These are phyloP conservation scores for Ramphastos sulfuratus DNA, from an alignment of 2,113 vertebrate species.

Conservation along the genomic window DNA sequence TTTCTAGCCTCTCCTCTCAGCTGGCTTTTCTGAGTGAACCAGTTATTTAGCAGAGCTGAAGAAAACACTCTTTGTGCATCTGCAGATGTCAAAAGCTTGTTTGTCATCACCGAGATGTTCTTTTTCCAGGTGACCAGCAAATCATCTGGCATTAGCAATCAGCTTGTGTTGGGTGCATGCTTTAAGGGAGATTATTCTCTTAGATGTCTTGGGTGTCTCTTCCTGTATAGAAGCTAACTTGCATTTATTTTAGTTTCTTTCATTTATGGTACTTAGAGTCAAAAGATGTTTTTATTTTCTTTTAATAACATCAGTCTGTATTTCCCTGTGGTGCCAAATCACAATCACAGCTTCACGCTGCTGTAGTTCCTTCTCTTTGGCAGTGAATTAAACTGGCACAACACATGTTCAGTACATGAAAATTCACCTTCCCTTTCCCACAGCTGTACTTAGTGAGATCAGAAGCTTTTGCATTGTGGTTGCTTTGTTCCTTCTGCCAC, in stretches of 20 bases:
- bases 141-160: not conserved
- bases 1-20: not conserved
- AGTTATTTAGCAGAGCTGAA: slow-evolving; percentile 18
- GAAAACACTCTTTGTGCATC: slow-evolving; percentile 9
- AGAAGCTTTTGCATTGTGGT: not conserved
- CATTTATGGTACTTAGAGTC: not conserved
- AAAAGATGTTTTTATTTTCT: not conserved
- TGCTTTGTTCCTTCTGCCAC: not conserved
- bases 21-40: not conserved
- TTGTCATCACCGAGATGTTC: not conserved
- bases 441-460: not conserved
- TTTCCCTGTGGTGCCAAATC: not conserved
- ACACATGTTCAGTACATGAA: not conserved
- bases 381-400: not conserved
- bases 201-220: not conserved
- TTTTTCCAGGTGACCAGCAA: slow-evolving; percentile 17
- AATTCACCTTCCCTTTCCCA: not conserved
- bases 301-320: not conserved
- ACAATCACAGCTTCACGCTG: not conserved
- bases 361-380: not conserved
- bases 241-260: not conserved
- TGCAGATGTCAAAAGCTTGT: slow-evolving; percentile 32
- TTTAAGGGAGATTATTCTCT: not conserved
- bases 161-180: not conserved
- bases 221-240: not conserved